Evolutionary conservation across 2,888 invertebrate genomes (phyloP).

Genomic region (Brachylomia viminalis): DNA sequence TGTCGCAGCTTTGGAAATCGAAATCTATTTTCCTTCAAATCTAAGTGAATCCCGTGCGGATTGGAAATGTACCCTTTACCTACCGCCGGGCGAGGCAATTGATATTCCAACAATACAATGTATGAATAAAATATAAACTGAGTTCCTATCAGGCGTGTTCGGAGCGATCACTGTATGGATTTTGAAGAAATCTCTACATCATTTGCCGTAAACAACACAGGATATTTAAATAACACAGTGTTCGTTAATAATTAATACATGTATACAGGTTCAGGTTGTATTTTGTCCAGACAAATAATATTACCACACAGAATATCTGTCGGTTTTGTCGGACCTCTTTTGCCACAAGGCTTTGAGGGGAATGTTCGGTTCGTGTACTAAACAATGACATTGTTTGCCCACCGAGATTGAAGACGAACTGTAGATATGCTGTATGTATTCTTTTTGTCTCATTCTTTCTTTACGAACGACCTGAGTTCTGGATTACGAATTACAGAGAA

Average conservation of each 20-base stretch:
- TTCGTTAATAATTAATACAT: slow-evolving; percentile 48
- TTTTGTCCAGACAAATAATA: slow-evolving; percentile 44
- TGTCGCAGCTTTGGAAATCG: slow-evolving; percentile 91
- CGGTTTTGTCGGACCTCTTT: slow-evolving; percentile 37
- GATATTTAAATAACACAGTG: slow-evolving; percentile 44
- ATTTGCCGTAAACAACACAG: slow-evolving; percentile 55
- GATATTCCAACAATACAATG: slow-evolving; percentile 91
- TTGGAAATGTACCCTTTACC: slow-evolving; percentile 91
- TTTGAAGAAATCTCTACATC: slow-evolving; percentile 81
- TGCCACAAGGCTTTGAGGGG: slow-evolving; percentile 36
- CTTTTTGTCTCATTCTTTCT: slow-evolving; percentile 41
- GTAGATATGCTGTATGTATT: slow-evolving; percentile 40
- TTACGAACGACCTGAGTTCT: neutral
- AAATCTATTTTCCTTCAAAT: slow-evolving; percentile 91
- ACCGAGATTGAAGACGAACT: slow-evolving; percentile 48
- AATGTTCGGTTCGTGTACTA: slow-evolving; percentile 49
- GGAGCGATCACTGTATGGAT: slow-evolving; percentile 83
- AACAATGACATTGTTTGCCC: slow-evolving; percentile 61
- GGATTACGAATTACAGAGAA: neutral
- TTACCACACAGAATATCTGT: slow-evolving; percentile 20
- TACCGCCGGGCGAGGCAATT: slow-evolving; percentile 90
- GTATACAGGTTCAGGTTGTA: slow-evolving; percentile 11
- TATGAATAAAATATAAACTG: slow-evolving; percentile 91
- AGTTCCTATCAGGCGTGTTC: slow-evolving; percentile 88
- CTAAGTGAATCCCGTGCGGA: slow-evolving; percentile 91